A percentile compares a stretch with the other conserved stretches of the same genome.
Conservation (phyloP, 2,888 invertebrate species). For the Troides aeacus region DNA sequence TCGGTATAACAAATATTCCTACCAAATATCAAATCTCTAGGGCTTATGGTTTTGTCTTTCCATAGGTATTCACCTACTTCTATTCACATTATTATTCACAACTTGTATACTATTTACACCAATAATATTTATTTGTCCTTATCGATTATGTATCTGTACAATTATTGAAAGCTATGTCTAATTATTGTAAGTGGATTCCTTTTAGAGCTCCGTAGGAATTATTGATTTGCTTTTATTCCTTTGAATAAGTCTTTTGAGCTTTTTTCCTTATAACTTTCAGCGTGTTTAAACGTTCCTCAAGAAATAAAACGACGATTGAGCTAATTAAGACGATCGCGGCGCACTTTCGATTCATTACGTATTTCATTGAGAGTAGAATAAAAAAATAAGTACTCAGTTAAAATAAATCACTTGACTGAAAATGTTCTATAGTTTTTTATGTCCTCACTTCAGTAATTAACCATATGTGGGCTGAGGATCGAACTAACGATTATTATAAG, state of each 20-base stretch:
- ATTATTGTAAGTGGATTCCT: background rate
- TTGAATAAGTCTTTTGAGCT: background rate
- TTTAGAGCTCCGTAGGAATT: background rate
- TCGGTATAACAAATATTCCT: too few relatives aligned
- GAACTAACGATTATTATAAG: too few relatives aligned
- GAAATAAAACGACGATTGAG: conserved; percentile 23
- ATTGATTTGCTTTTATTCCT: background rate
- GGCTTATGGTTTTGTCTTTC: too few relatives aligned
- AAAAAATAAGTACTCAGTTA: background rate
- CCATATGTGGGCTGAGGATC: too few relatives aligned
- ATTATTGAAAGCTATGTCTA: background rate
- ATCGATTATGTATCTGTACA: background rate
- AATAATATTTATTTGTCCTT: too few relatives aligned
- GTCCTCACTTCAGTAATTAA: too few relatives aligned
- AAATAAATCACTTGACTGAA: conserved; percentile 1
- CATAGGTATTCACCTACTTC: too few relatives aligned
- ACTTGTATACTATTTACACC: too few relatives aligned
- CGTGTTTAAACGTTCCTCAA: conserved; percentile 12
- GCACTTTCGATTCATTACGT: conserved; percentile 10
- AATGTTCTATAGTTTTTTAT: background rate
- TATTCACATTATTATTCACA: too few relatives aligned
- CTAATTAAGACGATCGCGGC: conserved; percentile 24
- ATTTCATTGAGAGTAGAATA: conserved; percentile 7
- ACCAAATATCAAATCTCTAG: too few relatives aligned
- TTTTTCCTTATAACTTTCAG: conserved; percentile 6